Evolutionary conservation across 2,888 invertebrate genomes (phyloP).

Genomic region (Megastigmus dorsalis): DNA sequence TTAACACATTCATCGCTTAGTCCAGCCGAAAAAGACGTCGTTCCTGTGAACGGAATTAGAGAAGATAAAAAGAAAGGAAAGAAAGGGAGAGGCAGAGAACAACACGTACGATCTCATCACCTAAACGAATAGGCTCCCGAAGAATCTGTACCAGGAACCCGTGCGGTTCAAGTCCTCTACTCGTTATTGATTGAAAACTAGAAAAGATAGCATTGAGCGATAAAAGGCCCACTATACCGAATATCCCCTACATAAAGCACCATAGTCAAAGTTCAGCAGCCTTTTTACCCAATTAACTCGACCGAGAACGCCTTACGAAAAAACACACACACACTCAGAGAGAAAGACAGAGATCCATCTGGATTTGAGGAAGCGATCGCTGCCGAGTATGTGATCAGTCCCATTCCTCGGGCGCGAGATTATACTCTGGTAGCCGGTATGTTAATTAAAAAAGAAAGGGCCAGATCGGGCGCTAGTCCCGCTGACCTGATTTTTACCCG

Average conservation of each 20-base stretch:
- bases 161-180: neutral
- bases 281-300: constrained; percentile 34
- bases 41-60: no score
- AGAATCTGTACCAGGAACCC: constrained; percentile 42
- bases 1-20: neutral
- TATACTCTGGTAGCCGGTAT: constrained; percentile 40
- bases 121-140: neutral
- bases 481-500: constrained; percentile 66
- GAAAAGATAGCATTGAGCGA: constrained; percentile 30
- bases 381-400: no score
- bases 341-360: constrained; percentile 31
- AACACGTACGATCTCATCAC: no score
- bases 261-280: constrained; percentile 20
- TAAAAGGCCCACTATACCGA: neutral
- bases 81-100: no score
- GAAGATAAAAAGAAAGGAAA: no score
- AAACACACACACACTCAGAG: no score
- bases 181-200: constrained; percentile 45
- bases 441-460: constrained; percentile 52
- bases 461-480: constrained; percentile 56
- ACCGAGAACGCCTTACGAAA: no score
- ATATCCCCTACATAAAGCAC: neutral
- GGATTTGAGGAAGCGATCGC: no score
- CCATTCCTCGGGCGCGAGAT: neutral
- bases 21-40: neutral